A percentile compares a stretch with the other conserved stretches of the same genome.
These are phyloP conservation scores for Myopa testacea DNA, from an alignment of 2,888 invertebrate species.

Conservation along the genomic window DNA sequence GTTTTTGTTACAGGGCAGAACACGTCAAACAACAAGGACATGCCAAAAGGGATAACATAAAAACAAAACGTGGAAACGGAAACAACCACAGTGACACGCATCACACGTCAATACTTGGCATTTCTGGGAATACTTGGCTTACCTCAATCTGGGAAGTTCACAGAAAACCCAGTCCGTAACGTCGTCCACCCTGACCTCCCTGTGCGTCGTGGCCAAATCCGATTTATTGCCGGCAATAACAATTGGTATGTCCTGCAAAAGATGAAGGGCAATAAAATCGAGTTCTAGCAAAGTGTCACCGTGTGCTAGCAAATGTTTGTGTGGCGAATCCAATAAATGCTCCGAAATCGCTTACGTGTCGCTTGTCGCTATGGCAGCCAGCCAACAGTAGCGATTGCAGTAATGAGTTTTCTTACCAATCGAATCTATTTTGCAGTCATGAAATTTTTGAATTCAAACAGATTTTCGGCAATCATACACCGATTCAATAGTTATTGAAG, in stretches of 20 bases:
- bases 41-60: background rate
- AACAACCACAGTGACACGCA: background rate
- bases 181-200: constrained; percentile 81
- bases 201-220: constrained; percentile 78
- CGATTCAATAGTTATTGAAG: no score
- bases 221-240: constrained; percentile 89
- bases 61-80: background rate
- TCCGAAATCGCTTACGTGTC: background rate
- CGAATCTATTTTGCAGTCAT: no score
- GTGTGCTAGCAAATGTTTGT: background rate
- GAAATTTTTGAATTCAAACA: no score
- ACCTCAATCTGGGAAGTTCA: constrained; percentile 79
- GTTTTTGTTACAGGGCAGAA: no score
- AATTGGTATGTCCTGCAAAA: constrained; percentile 80
- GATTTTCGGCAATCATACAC: no score
- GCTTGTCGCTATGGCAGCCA: no score
- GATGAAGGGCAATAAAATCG: constrained; percentile 29
- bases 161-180: constrained; percentile 85
- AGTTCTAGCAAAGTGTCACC: background rate
- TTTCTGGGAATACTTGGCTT: constrained; percentile 50
- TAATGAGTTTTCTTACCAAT: no score
- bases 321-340: background rate
- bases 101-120: background rate
- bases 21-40: no score
- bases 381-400: no score